Percentiles rank a stretch among this genome's conserved stretches.
These are phyloP conservation scores for Leptinotarsa juncta DNA, from an alignment of 2,888 invertebrate species.

Conservation along the genomic window DNA sequence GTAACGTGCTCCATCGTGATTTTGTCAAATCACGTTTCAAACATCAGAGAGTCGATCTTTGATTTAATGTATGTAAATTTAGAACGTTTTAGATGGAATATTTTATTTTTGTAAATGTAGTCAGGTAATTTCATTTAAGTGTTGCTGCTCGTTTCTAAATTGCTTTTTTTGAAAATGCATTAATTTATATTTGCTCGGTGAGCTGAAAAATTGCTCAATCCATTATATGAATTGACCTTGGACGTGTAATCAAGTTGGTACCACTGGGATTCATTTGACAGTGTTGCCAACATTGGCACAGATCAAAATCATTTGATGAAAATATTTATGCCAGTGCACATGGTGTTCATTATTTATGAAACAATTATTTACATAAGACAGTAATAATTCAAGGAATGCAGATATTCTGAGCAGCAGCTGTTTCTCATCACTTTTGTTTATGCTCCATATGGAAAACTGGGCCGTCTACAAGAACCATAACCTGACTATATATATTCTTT, in stretches of 20 bases:
- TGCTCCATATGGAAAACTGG: neutral
- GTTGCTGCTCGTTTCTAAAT: no score
- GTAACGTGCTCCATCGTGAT: slow-evolving; percentile 36
- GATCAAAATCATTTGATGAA: neutral
- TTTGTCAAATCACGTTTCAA: slow-evolving; percentile 40
- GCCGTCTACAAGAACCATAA: neutral
- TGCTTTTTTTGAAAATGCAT: no score
- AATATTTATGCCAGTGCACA: neutral
- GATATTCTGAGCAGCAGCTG: neutral
- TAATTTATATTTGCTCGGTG: no score
- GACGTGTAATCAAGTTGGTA: no score
- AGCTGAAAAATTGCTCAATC: no score
- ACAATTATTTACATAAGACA: neutral
- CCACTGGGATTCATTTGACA: no score
- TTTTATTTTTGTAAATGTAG: slow-evolving; percentile 12
- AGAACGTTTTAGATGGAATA: neutral
- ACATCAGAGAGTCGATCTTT: slow-evolving; percentile 32
- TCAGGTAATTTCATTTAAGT: neutral
- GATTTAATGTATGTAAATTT: slow-evolving; percentile 24
- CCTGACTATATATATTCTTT: slow-evolving; percentile 13
- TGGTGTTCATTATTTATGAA: neutral
- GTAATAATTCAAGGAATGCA: neutral
- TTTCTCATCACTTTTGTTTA: neutral
- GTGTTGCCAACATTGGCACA: neutral
- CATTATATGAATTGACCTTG: no score